phyloP scores from a whole-genome alignment of 2,113 vertebrate genomes.

The Anolis carolinensis region DNA sequence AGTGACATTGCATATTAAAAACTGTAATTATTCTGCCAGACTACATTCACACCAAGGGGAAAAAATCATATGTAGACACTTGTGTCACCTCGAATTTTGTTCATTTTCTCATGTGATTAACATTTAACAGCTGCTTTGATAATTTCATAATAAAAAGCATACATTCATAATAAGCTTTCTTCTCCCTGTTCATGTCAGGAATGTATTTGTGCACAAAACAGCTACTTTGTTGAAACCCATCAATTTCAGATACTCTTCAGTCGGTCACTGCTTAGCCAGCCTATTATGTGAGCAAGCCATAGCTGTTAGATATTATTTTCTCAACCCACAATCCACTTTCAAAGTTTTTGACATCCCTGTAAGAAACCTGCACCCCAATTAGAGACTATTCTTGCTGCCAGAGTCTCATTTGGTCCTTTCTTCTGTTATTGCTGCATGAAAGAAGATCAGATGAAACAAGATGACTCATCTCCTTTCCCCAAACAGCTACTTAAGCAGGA shows the following conservation, averaged over 20 bases:
- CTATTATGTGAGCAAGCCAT: not conserved
- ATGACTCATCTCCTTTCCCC: not conserved
- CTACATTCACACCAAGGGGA: not conserved
- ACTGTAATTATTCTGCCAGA: not conserved
- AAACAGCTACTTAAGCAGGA: not conserved
- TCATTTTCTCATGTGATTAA: not conserved
- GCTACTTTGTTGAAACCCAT: not conserved
- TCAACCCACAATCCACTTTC: not conserved
- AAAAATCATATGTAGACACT: not conserved
- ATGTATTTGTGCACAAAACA: not conserved
- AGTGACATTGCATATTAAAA: not conserved
- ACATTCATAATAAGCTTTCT: not conserved
- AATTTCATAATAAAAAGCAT: constrained; percentile 23
- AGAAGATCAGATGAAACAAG: not conserved
- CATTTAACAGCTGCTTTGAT: not conserved
- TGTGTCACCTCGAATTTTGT: not conserved
- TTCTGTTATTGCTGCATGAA: not conserved
- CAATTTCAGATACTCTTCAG: constrained; percentile 15
- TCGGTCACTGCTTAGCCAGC: constrained; percentile 13
- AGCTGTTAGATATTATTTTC: constrained; percentile 22
- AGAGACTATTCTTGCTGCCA: not conserved
- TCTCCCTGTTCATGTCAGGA: not conserved
- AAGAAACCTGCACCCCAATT: constrained; percentile 7
- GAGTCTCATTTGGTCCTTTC: not conserved
- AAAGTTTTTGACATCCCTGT: not conserved